Evolutionary conservation across 2,888 invertebrate species (phyloP), one percentile per base, ranked within the genome.

Genomic region (Heteromurus nitidus): DNA sequence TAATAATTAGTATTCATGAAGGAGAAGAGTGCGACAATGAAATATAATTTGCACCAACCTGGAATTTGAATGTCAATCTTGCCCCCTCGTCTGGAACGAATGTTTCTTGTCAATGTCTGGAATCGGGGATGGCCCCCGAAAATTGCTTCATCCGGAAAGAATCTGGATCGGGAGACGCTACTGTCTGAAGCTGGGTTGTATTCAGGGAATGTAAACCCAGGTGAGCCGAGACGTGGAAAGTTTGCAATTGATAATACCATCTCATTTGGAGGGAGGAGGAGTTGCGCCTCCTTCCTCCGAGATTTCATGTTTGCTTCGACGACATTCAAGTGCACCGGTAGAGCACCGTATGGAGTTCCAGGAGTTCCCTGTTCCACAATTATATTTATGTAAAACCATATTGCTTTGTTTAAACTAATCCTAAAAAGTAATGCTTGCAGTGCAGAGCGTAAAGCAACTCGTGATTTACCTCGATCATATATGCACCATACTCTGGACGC

Each of bases 401-500:
- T n/a, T n/a, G n/a, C n/a, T n/a, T n/a, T n/a, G n/a, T n/a, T n/a
- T n/a, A n/a, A 7, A n/a, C n/a, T n/a, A n/a, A n/a, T n/a, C n/a
- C n/a, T n/a, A n/a, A n/a, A n/a, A n/a, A n/a, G n/a, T n/a, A n/a
- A n/a, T n/a, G n/a, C 36, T 36, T 36, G 36, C 36, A 36, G 5
- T 36, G 5, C 5, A 36, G 36, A 9, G 36, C 13, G 7, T 9
- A 36, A 36, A 36, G 13, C 36, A 5, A 20, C 18, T 16, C 67
- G 18, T n/a, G n/a, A n/a, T n/a, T n/a, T 80, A 80, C 83, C 91
- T 99, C 98, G 79, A 98, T 92, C 98, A 99, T 99, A 89, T 98
- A 99, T n/a, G 95, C 94, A 1, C 96, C 99, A 91, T 97, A 99
- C 90, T 99, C 99, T 0, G 99, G 99, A 69, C 98, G 92, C 99